Evolutionary conservation across 2,797 vertebrate genomes (phyloP), one percentile per base, ranked within the genome.

Genomic region (Tympanoctomys barrerae): DNA sequence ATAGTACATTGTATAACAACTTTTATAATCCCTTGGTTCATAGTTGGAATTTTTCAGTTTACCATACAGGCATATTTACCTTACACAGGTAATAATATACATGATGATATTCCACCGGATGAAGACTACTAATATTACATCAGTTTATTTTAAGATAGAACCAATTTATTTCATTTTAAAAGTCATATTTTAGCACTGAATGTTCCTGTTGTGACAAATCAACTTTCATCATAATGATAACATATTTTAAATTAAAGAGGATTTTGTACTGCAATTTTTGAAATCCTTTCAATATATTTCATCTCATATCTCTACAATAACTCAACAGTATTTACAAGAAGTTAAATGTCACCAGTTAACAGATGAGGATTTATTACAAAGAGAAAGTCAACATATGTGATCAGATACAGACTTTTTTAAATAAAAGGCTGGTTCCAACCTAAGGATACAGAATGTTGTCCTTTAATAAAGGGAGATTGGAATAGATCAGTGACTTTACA

Each of bases 361-460:
- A 94, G 31, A 68, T 73, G 10, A 90, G 14, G 87, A 68, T 75
- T 42, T 89, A 64, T 84, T 66, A 93, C 19, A 2, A 79, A 87
- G 9, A 90, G 85, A 92, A 90, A 39, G 5, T 78, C 87, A 86
- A 94, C 28, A 84, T n/a, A 91, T 36, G 85, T 94, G 3, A 39
- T 94, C 31, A 70, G 66, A 81, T 4, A 36, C 46, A 86, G 62
- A 93, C 66, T 5, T 24, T 64, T 91, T 83, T 93, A 79, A 81
- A 7, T 87, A 94, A 93, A 89, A 52, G 83, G 5, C 14, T 73
- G 49, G 5, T 21, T 31, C 46, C 94, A 13, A 68, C 1, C 1
- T 57, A 49, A 91, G 18, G 11, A 87, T 54, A 2, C 9, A 81
- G 14, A 85, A 84, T 89, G 84, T 73, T 81, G 11, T 28, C 8